Base-by-base conservation (phyloP, 2,113 vertebrate genomes). In the Meriones unguiculatus region DNA sequence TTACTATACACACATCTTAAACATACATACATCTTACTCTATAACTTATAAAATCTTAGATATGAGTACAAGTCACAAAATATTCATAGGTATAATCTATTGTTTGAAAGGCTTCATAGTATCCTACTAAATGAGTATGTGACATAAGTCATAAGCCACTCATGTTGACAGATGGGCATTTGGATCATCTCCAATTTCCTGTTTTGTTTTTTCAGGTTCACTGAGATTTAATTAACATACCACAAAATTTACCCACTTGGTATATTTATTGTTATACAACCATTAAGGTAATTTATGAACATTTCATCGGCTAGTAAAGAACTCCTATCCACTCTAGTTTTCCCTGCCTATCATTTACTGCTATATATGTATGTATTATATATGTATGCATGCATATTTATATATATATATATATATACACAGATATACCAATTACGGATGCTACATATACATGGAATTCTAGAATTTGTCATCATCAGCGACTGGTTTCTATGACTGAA, bases 21-120 rank as follows among this genome's bases (percentile, higher is more conserved):
- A 57, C 9, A 93, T 87, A 89, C 41, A 85, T 87, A 41, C 54
- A 87, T 57, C n/a, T 94, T 91, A 84, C 1, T 81, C 87, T 95
- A 89, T 75, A 95, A 91, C 24, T 70, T 91, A 95, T 17, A 89
- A 97, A 95, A 93, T 75, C 59, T 41, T 94, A 20, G n/a, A 94
- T 46, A 94, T 69, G 32, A 93, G 76, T 91, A 91, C 18, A 96
- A 46, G 50, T 91, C 41, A 95, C 69, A 95, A 95, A 94, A 90
- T 93, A 97, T 89, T 96, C 52, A 69, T 28, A 95, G 88, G 92
- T 81, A 62, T n/a, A 62, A 32, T 32, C 35, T 22, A 89, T 54
- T 96, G 90, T 89, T 91, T 95, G 46, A 94, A 87, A 54, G 57
- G 86, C 50, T 96, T 25, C 41, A 93, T 64, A 93, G 80, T 91